Base-by-base conservation (phyloP, 2,113 vertebrate genomes). In the Microtus ochrogaster region DNA sequence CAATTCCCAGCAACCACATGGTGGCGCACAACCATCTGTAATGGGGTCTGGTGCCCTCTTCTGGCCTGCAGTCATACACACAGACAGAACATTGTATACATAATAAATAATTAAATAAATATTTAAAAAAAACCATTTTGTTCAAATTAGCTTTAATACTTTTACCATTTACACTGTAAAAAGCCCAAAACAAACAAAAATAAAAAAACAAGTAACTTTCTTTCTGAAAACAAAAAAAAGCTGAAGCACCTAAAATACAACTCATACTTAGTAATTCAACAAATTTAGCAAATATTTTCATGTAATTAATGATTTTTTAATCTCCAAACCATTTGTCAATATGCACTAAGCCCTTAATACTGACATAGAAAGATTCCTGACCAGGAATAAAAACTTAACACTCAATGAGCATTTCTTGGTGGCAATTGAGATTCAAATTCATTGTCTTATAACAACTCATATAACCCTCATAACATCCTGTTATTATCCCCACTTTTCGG, bases 221-320 rank as follows among this genome's bases (percentile, higher is more conserved):
- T 72, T 28, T 44, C 78, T 24, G 65, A 1, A 58, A 58, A 55
- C 16, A 58, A 58, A 58, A 58, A 65, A 78, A 70, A 79, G 55
- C 0, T 85, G 58, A 92, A 74, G 49, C 44, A 94, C 7, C 30
- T 72, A 77, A 8, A 89, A 91, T 77, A 82, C 5, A 91, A 94
- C 88, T 72, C 65, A 72, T n/a, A 49, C 47, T 96, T 84, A 76
- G 93, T 63, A 97, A 89, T 30, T 91, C 41, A 93, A 39, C 30
- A 81, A 88, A 36, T 2, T 10, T 14, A 90, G 61, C 63, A 63
- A 87, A 22, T 76, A 78, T 49, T 90, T 66, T 22, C 13, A 65
- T 21, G 30, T 33, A 87, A 47, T 24, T 44, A 66, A 26, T 41
- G 21, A 94, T 33, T 28, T 2, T 74, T 55, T 74, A 86, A 89